These are phyloP conservation scores for Clarias platycephalus DNA, from an alignment of 2,797 vertebrate genomes.

Conservation along the genomic window DNA sequence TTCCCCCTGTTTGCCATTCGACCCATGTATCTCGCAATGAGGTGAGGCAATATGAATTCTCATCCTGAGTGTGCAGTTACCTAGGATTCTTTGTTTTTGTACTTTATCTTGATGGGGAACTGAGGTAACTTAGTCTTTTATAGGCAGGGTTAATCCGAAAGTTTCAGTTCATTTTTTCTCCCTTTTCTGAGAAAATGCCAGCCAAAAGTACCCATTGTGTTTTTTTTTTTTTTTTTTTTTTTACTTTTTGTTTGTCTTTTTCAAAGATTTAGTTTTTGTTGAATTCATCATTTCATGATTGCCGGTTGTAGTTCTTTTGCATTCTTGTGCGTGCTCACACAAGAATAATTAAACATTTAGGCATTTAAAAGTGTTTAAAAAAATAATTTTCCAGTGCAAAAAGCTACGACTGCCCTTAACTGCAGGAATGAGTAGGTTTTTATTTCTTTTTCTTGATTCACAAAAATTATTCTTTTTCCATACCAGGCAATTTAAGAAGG, in stretches of 20 bases:
- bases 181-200: background rate
- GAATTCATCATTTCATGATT: background rate
- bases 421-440: background rate
- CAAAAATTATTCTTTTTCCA: background rate
- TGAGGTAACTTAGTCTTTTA: background rate
- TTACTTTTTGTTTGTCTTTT: background rate
- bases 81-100: background rate
- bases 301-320: background rate
- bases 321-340: background rate
- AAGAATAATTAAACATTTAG: background rate
- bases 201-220: background rate
- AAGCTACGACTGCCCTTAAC: background rate
- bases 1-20: slow-evolving; percentile 97
- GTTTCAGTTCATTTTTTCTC: background rate
- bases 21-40: slow-evolving; percentile 98
- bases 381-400: background rate
- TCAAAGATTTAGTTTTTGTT: background rate
- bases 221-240: background rate
- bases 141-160: background rate
- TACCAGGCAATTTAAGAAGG: slow-evolving; percentile 94
- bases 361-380: background rate
- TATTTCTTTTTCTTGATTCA: too few species aligned
- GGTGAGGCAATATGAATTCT: slow-evolving; percentile 71
- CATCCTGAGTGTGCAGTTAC: background rate
- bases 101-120: background rate